Conservation (phyloP, 2,888 invertebrate species). For the Latheticus oryzae region DNA sequence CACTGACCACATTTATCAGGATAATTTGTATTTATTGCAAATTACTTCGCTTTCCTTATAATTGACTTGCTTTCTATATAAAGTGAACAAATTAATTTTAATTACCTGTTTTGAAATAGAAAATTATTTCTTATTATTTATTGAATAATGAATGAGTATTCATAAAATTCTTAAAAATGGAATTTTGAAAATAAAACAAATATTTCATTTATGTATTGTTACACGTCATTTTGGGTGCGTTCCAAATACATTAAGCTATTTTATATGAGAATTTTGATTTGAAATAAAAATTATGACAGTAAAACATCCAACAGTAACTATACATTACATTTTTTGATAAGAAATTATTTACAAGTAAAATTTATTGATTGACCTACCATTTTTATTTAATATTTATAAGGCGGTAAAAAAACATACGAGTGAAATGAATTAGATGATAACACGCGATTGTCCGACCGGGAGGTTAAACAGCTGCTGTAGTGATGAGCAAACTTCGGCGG, state of each 20-base stretch:
- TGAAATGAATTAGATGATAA: slow-evolving; percentile 39
- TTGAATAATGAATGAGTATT: slow-evolving; percentile 25
- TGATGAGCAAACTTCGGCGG: slow-evolving; percentile 28
- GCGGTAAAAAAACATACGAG: slow-evolving; percentile 12
- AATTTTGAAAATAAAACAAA: slow-evolving; percentile 3
- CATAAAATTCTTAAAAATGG: slow-evolving; percentile 1
- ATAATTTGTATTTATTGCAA: slow-evolving; percentile 7
- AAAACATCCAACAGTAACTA: no score
- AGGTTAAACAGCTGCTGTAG: slow-evolving; percentile 29
- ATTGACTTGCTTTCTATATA: slow-evolving; percentile 27
- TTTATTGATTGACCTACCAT: no score
- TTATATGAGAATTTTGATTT: no score
- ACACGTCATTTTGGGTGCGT: slow-evolving; percentile 10
- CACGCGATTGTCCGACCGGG: slow-evolving; percentile 37
- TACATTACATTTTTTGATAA: not conserved
- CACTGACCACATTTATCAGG: slow-evolving; percentile 14
- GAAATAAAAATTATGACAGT: no score
- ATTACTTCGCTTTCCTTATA: slow-evolving; percentile 30
- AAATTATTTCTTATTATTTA: no score
- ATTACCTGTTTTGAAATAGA: not conserved
- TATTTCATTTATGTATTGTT: slow-evolving; percentile 6
- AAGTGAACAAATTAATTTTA: slow-evolving; percentile 7
- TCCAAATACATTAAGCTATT: no score
- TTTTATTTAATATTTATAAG: no score
- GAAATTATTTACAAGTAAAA: not conserved